Evolutionary conservation across 2,888 invertebrate genomes (phyloP).

Genomic region (Myopa testacea): DNA sequence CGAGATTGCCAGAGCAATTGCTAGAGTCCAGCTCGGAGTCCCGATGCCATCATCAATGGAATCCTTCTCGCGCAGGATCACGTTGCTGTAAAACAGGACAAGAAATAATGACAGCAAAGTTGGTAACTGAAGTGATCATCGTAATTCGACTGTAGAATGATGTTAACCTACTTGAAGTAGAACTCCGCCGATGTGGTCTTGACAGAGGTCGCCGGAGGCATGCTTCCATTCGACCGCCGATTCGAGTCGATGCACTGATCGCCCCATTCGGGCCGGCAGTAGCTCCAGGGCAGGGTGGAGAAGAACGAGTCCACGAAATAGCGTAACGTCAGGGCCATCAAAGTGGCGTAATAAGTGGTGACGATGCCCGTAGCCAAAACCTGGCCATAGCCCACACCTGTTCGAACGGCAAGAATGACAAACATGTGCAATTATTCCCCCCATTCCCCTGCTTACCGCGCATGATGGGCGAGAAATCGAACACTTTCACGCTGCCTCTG

Average conservation of each 20-base stretch:
- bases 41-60: conserved; percentile 72
- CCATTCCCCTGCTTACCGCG: conserved; percentile 70
- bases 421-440: neutral
- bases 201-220: conserved; percentile 37
- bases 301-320: conserved; percentile 75
- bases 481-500: conserved; percentile 76
- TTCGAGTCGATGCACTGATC: conserved; percentile 61
- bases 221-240: neutral
- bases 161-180: conserved; percentile 66
- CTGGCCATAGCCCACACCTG: conserved; percentile 73
- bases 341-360: conserved; percentile 75
- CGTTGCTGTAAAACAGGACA: conserved; percentile 62
- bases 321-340: conserved; percentile 76
- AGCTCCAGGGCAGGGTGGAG: conserved; percentile 74
- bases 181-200: conserved; percentile 66
- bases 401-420: neutral
- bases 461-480: conserved; percentile 75
- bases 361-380: conserved; percentile 71
- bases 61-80: conserved; percentile 70
- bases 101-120: neutral
- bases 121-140: neutral
- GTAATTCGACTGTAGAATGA: neutral
- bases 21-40: conserved; percentile 71
- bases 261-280: conserved; percentile 72
- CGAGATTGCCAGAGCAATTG: conserved; percentile 70